These are phyloP conservation scores for Oncopodura yosiiana DNA, from an alignment of 1,140 invertebrate species.

Conservation along the genomic window DNA sequence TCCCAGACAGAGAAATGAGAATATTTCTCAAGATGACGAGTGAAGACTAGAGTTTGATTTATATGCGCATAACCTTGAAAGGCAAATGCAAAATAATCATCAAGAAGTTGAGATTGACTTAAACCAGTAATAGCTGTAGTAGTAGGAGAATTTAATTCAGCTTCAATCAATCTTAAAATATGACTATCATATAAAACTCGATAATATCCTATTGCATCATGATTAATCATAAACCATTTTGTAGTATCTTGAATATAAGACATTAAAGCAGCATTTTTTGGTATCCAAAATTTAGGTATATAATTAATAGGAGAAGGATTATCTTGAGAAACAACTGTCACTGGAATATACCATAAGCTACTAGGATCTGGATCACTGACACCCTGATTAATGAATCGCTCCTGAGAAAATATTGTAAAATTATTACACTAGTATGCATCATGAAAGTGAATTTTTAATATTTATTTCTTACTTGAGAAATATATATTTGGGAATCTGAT, in stretches of 20 bases:
- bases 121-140: too few relatives aligned
- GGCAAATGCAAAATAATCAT: too few relatives aligned
- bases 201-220: constrained; percentile 55
- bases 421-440: too few relatives aligned
- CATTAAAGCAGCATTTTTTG: neutral
- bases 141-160: too few relatives aligned
- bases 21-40: too few relatives aligned
- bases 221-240: constrained; percentile 19
- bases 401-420: too few relatives aligned
- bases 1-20: too few relatives aligned
- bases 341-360: constrained; percentile 8
- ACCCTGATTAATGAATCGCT: too few relatives aligned
- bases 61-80: too few relatives aligned
- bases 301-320: neutral
- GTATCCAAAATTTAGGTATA: constrained; percentile 12
- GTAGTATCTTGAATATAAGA: neutral
- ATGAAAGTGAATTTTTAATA: neutral
- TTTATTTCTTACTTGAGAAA: neutral
- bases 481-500: constrained; percentile 34
- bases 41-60: too few relatives aligned
- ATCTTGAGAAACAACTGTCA: constrained; percentile 6
- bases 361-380: neutral
- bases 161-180: too few relatives aligned
- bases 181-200: constrained; percentile 79
- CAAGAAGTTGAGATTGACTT: too few relatives aligned